Evolutionary conservation across 2,113 vertebrate genomes (phyloP).

Genomic region (Sardina pilchardus): DNA sequence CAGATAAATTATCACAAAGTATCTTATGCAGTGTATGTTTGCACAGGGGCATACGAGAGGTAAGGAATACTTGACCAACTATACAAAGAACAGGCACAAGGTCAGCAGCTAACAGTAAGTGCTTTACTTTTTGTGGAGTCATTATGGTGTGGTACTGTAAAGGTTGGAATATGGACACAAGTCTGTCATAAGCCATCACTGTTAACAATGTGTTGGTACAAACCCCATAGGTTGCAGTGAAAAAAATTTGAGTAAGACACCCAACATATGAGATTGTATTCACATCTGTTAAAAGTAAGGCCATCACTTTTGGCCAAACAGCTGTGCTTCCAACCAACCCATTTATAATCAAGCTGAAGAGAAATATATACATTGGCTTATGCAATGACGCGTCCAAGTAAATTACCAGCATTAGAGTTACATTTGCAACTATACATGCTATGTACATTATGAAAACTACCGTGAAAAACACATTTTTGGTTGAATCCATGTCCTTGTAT

Average conservation of each 20-base stretch:
- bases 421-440: neutral
- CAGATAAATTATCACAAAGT: neutral
- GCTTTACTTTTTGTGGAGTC: too few species aligned
- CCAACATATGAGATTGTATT: neutral
- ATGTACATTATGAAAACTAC: neutral
- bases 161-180: too few species aligned
- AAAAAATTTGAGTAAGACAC: neutral
- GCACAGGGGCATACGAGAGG: neutral
- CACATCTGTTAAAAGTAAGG: neutral
- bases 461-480: neutral
- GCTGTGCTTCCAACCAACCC: neutral
- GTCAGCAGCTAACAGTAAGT: too few species aligned
- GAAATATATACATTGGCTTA: constrained; percentile 9
- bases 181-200: neutral
- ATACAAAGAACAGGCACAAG: too few species aligned
- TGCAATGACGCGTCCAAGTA: neutral
- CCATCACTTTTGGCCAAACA: neutral
- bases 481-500: neutral
- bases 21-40: neutral
- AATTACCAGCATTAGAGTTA: neutral
- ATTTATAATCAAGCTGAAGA: neutral
- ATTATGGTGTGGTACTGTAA: too few species aligned
- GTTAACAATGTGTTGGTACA: neutral
- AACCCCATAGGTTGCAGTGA: neutral
- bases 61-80: too few species aligned